Conservation (phyloP, 2,888 invertebrate genomes). For the Saturnia pavonia region DNA sequence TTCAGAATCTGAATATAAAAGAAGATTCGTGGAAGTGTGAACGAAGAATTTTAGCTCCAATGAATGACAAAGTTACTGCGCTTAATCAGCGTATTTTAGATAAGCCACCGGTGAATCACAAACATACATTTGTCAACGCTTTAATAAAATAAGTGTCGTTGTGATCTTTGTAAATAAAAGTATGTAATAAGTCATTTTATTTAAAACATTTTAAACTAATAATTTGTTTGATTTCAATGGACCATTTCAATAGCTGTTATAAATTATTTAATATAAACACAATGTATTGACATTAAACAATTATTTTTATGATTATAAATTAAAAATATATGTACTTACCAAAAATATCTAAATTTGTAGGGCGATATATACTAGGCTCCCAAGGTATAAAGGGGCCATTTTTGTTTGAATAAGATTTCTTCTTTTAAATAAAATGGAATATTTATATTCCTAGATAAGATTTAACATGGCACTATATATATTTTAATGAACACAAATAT, state of each 20-base stretch:
- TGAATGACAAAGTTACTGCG: neutral
- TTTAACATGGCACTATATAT: conserved; percentile 3
- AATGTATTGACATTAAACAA: neutral
- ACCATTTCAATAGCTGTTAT: neutral
- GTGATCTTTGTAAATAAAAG: neutral
- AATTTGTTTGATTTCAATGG: neutral
- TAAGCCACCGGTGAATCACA: neutral
- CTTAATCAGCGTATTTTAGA: neutral
- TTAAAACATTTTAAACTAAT: neutral
- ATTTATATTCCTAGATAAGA: neutral
- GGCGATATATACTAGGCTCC: neutral
- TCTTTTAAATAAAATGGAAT: neutral
- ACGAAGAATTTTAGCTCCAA: neutral
- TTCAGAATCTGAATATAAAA: neutral
- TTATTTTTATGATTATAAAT: neutral
- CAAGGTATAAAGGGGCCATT: neutral
- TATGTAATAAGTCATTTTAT: neutral
- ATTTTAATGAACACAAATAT: neutral
- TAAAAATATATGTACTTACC: neutral
- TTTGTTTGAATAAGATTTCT: neutral
- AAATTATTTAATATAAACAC: neutral
- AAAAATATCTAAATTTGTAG: neutral
- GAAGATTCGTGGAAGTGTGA: neutral
- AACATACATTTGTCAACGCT: neutral
- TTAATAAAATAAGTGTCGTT: neutral